Evolutionary conservation across 2,888 invertebrate species (phyloP).

Genomic region (Thyatira batis): DNA sequence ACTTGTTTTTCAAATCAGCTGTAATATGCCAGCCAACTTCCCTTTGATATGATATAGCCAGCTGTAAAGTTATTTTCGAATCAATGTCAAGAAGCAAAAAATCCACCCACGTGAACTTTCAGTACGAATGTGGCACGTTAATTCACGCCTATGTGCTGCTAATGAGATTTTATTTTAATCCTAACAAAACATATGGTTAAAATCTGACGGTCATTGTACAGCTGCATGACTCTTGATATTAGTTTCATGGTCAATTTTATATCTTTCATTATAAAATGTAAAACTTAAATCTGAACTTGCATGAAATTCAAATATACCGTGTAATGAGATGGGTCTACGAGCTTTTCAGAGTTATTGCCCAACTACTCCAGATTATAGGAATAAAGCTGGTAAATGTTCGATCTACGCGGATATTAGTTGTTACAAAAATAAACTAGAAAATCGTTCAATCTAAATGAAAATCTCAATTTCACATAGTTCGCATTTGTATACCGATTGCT

Average conservation of each 20-base stretch:
- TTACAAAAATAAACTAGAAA: background rate
- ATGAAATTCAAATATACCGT: background rate
- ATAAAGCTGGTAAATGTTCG: too few species aligned
- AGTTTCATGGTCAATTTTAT: background rate
- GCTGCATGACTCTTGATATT: background rate
- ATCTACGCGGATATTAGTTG: background rate
- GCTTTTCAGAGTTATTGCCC: too few species aligned
- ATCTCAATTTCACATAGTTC: background rate
- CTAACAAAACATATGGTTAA: background rate
- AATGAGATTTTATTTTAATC: background rate
- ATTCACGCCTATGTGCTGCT: background rate
- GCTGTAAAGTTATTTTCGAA: slow-evolving; percentile 64
- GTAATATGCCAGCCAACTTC: slow-evolving; percentile 27
- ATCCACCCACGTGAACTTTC: slow-evolving; percentile 60
- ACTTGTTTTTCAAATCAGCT: background rate
- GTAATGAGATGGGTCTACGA: too few species aligned
- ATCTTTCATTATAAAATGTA: background rate
- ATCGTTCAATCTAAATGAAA: background rate
- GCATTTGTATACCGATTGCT: background rate
- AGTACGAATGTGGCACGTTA: slow-evolving; percentile 18
- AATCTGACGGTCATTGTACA: background rate
- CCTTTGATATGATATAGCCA: slow-evolving; percentile 53
- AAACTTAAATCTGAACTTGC: background rate
- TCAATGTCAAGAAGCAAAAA: slow-evolving; percentile 60
- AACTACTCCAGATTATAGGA: too few species aligned